Conservation (phyloP, 2,797 vertebrate genomes). For the Tarsius wallacei region DNA sequence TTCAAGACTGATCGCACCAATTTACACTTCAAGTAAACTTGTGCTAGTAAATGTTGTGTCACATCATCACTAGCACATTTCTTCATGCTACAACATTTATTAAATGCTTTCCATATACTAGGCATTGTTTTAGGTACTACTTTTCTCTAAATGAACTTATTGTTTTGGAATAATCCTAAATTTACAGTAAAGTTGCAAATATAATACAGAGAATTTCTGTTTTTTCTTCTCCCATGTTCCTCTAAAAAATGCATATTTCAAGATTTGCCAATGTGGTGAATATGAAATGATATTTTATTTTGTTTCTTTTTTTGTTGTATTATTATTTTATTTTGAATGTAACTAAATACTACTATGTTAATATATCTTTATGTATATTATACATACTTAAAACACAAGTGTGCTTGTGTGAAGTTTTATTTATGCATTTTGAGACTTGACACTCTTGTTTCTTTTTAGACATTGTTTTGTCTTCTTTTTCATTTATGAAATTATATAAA, state of each 20-base stretch:
- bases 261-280: not conserved
- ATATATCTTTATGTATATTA: not conserved
- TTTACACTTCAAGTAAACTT: not conserved
- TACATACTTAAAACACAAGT: not conserved
- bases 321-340: not conserved
- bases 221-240: not conserved
- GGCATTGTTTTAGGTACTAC: not conserved
- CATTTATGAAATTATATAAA: not conserved
- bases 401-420: not conserved
- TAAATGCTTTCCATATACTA: not conserved
- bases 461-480: not conserved
- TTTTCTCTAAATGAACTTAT: not conserved
- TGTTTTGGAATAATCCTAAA: not conserved
- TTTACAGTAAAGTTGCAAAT: conserved; percentile 8
- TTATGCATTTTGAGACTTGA: not conserved
- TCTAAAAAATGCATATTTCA: not conserved
- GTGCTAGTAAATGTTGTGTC: not conserved
- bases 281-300: not conserved
- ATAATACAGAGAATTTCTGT: not conserved
- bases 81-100: not conserved
- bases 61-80: not conserved
- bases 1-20: not conserved
- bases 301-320: not conserved
- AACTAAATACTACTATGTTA: not conserved
- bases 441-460: not conserved